Percentiles rank a stretch among this genome's conserved stretches.
Evolutionary conservation across 2,888 invertebrate genomes (phyloP).

Genomic region (Melangyna quadrimaculata): DNA sequence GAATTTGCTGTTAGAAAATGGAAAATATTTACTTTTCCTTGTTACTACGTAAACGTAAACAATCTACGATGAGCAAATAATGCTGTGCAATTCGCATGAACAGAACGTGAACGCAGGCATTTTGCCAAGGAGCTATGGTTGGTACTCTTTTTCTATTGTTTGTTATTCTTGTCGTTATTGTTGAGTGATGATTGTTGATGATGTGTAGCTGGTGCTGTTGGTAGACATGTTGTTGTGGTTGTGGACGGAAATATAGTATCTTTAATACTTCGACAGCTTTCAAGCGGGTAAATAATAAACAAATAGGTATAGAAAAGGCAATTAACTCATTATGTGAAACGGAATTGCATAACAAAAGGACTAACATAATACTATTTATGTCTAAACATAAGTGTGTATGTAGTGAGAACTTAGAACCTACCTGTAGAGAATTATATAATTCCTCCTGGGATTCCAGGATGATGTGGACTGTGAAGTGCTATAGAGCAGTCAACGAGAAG

Average conservation of each 20-base stretch:
- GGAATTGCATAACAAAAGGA: slow-evolving; percentile 63
- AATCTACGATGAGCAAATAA: slow-evolving; percentile 21
- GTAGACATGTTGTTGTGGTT: slow-evolving; percentile 15
- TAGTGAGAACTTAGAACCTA: too few species aligned
- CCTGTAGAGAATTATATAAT: not conserved
- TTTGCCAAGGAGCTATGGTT: slow-evolving; percentile 2
- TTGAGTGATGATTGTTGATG: not conserved
- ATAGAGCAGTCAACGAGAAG: slow-evolving; percentile 42
- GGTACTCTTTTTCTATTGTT: not conserved
- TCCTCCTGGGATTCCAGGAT: not conserved
- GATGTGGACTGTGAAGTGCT: slow-evolving; percentile 14
- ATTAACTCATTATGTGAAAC: slow-evolving; percentile 71
- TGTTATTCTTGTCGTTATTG: not conserved
- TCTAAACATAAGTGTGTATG: too few species aligned
- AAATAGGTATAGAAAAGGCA: slow-evolving; percentile 68
- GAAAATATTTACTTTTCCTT: slow-evolving; percentile 56
- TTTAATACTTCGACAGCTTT: slow-evolving; percentile 68
- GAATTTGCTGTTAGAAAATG: slow-evolving; percentile 25
- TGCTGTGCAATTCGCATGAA: slow-evolving; percentile 38
- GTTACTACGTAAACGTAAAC: slow-evolving; percentile 44
- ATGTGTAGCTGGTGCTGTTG: not conserved
- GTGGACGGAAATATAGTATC: slow-evolving; percentile 55
- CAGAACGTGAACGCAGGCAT: slow-evolving; percentile 44
- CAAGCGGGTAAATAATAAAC: slow-evolving; percentile 64
- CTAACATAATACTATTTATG: not conserved